These are phyloP conservation scores for Bemisia tabaci DNA, from an alignment of 1,140 invertebrate genomes.

Conservation along the genomic window DNA sequence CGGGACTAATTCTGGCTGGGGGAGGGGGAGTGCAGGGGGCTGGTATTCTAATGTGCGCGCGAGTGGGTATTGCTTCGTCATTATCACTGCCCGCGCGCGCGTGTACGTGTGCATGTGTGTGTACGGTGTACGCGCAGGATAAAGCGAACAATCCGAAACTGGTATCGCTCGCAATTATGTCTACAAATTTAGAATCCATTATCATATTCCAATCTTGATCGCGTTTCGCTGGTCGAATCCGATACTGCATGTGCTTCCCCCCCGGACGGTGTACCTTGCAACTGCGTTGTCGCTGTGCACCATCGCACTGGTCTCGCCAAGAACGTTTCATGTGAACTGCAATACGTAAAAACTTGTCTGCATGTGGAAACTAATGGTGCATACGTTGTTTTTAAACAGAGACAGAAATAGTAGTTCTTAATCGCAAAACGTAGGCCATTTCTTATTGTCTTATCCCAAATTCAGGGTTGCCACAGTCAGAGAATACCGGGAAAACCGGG, in stretches of 20 bases:
- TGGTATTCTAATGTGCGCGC: background rate
- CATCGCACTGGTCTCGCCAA: no score
- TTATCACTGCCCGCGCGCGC: background rate
- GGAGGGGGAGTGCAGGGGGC: no score
- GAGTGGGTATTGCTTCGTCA: background rate
- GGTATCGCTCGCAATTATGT: background rate
- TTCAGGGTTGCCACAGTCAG: no score
- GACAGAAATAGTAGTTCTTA: no score
- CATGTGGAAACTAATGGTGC: no score
- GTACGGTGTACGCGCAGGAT: background rate
- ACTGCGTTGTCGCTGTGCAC: background rate
- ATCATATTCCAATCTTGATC: background rate
- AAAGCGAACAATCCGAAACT: background rate
- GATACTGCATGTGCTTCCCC: background rate
- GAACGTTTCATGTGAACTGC: no score
- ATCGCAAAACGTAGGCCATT: no score
- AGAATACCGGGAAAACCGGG: no score
- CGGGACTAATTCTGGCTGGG: background rate
- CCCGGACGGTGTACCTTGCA: no score
- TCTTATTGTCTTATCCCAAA: no score
- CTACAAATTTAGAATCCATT: background rate
- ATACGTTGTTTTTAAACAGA: no score
- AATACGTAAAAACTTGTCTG: no score
- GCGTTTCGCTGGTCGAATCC: background rate
- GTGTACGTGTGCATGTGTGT: background rate